Evolutionary conservation across 2,888 invertebrate genomes (phyloP), one percentile per base, ranked within the genome.

Genomic region (Ochlodes sylvanus): DNA sequence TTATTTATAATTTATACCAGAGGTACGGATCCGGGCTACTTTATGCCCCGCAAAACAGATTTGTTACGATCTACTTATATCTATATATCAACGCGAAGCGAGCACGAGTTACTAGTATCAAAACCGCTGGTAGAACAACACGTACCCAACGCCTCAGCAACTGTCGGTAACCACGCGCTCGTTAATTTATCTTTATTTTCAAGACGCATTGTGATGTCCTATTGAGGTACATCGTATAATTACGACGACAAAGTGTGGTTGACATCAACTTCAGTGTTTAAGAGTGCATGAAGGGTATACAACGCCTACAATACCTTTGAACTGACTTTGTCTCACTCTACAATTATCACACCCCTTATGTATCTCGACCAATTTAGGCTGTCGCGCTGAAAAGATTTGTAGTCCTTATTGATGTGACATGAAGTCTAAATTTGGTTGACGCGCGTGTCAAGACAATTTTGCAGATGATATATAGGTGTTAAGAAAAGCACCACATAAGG

Each of bases 291-390:
- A 87, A 80, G 81, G 85, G 84, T 84, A 87, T 88, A 88, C 84
- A 87, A 84, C 81, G 76, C 85, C 79, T 82, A 92, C 92, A 92
- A 92, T 92, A 72, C 85, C 86, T 90, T 88, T 89, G 90, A 89
- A 79, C 80, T 82, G 86, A 92, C 91, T 92, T 92, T 92, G 92
- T 92, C 90, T 91, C 90, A 82, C 85, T 84, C 82, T 80, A 87
- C 86, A 91, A 92, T 92, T 92, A 92, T 90, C 80, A 91, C 91
- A 89, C 91, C 92, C 91, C 88, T 84, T 88, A 81, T 86, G 76
- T 81, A 84, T 85, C 81, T 82, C 78, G 72, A 77, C 84, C 75
- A 80, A 75, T 61, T 77, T 84, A 73, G 42, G 67, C 71, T 65
- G 77, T 72, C 75, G 44, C 47, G 63, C 54, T 9, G 21, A 27